Evolutionary conservation across 92 coral and sea anemone genomes (phyloP).

Genomic region (Actinostola sp.): DNA sequence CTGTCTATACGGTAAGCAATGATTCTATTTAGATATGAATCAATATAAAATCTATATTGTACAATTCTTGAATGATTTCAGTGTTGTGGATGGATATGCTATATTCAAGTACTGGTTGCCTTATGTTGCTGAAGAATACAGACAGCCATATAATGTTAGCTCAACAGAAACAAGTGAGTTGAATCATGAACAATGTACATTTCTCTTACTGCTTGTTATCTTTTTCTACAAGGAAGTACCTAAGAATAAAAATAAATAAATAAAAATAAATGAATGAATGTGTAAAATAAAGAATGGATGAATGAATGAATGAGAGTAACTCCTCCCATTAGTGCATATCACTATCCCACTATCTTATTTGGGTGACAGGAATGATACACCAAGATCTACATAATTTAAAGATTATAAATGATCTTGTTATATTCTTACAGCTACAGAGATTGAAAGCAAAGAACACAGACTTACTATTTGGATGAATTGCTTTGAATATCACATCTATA

Average conservation of each 20-base stretch:
- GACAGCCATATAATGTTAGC: conserved; percentile 65
- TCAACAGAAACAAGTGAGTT: conserved; percentile 67
- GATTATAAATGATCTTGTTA: not conserved
- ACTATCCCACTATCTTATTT: no score
- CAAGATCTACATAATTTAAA: no score
- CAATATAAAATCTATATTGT: not conserved
- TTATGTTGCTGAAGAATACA: conserved; percentile 59
- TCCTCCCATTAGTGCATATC: no score
- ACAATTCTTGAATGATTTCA: conserved; percentile 1
- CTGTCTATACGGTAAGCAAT: conserved; percentile 75
- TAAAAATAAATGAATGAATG: no score
- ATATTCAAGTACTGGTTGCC: conserved; percentile 97
- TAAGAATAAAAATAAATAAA: no score
- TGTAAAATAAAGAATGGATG: no score
- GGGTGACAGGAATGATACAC: no score
- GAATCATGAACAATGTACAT: not conserved
- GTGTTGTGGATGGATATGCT: conserved; percentile 96
- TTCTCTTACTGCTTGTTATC: not conserved
- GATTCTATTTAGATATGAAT: not conserved
- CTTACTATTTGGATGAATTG: conserved; percentile 74
- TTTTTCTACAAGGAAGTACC: no score
- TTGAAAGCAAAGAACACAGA: conserved; percentile 58
- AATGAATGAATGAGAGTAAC: no score
- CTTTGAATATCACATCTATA: conserved; percentile 84
- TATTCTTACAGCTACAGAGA: conserved; percentile 10